phyloP scores from a whole-genome alignment of 2,888 invertebrate species.

The Ochlodes sylvanus region DNA sequence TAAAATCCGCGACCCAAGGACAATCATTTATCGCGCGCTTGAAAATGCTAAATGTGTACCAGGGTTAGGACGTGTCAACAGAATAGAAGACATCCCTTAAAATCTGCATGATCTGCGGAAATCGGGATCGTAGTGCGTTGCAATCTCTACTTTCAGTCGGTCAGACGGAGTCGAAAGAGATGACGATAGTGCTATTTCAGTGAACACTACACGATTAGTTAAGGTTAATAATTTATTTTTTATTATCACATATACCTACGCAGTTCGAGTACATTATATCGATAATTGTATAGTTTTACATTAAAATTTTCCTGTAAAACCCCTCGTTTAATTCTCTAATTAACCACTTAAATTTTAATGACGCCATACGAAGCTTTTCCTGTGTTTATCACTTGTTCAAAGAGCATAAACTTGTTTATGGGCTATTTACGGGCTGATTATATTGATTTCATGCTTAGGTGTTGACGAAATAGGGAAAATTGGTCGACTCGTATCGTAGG shows the following conservation, averaged over 20 bases:
- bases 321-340: conserved; percentile 48
- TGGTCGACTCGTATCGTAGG: neutral
- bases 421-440: conserved; percentile 14
- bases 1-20: no score
- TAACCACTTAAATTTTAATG: conserved; percentile 52
- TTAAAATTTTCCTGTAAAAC: conserved; percentile 56
- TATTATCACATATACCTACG: neutral
- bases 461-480: conserved; percentile 19
- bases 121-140: no score
- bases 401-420: conserved; percentile 39
- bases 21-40: no score
- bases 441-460: conserved; percentile 1
- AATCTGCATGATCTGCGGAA: no score
- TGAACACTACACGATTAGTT: no score
- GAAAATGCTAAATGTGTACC: no score
- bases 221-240: no score
- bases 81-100: no score
- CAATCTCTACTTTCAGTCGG: no score
- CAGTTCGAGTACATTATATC: conserved; percentile 2
- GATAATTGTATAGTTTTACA: conserved; percentile 47
- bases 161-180: no score
- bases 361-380: conserved; percentile 52
- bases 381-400: conserved; percentile 51
- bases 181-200: no score
- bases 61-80: no score